phyloP scores from a whole-genome alignment of 2,888 invertebrate genomes.

The Mystacides longicornis region DNA sequence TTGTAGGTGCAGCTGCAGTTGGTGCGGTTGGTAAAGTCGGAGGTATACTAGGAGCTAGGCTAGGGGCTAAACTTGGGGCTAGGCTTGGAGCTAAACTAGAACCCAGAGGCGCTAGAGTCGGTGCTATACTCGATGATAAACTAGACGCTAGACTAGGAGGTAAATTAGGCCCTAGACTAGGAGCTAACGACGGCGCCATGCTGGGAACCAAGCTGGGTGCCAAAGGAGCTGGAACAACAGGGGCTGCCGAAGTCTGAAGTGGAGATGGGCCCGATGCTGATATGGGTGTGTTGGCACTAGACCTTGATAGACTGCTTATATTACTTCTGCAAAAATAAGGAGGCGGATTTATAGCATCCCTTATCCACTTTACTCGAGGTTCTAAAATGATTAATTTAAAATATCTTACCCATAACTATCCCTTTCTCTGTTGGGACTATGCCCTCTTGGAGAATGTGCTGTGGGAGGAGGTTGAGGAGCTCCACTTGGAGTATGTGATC shows the following conservation, averaged over 20 bases:
- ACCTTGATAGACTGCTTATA: slow-evolving; percentile 74
- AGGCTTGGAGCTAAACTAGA: slow-evolving; percentile 38
- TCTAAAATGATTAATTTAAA: not conserved
- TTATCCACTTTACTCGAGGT: too few species aligned
- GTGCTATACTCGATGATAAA: slow-evolving; percentile 46
- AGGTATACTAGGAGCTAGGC: slow-evolving; percentile 39
- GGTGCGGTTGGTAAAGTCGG: slow-evolving; percentile 47
- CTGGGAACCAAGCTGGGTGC: slow-evolving; percentile 42
- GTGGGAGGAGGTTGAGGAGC: slow-evolving; percentile 34
- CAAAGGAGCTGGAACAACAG: slow-evolving; percentile 28
- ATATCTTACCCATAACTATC: slow-evolving; percentile 72
- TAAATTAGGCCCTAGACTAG: slow-evolving; percentile 47
- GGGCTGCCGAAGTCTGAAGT: slow-evolving; percentile 35
- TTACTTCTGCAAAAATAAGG: slow-evolving; percentile 58
- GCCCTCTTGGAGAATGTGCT: slow-evolving; percentile 67
- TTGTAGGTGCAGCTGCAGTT: slow-evolving; percentile 32
- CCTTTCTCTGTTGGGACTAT: slow-evolving; percentile 71
- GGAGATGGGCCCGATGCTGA: slow-evolving; percentile 39
- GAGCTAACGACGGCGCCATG: slow-evolving; percentile 41
- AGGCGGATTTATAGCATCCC: too few species aligned
- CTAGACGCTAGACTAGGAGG: slow-evolving; percentile 40
- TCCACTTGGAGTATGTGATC: slow-evolving; percentile 42
- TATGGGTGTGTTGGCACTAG: slow-evolving; percentile 54
- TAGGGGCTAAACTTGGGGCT: slow-evolving; percentile 33
- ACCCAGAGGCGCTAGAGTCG: slow-evolving; percentile 37